Evolutionary conservation across 1,140 invertebrate genomes (phyloP), one percentile per base, ranked within the genome.

Genomic region (Adoxophyes honmai): DNA sequence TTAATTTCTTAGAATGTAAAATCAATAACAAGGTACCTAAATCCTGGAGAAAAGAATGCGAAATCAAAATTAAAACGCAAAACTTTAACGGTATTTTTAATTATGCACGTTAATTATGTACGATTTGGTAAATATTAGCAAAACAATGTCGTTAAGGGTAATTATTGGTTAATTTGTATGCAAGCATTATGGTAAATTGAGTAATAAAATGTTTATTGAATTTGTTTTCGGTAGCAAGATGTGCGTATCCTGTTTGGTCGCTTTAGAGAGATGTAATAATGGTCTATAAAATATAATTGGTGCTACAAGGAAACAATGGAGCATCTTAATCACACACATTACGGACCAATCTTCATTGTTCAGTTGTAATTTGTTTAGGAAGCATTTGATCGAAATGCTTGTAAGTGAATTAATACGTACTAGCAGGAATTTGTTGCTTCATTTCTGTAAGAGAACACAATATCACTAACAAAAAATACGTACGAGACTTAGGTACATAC

Each of bases 271-370:
- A 37, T 35, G 60, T 59, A 65, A 65, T 66, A 57, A 65, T 66
- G 60, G 57, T 11, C 51, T 55, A 60, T 63, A 62, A 66, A 54
- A 48, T 52, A 14, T 57, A 65, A 65, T 60, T 60, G 59, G 8
- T 28, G 38, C 42, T 42, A 66, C 57, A 59, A 62, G 61, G 34
- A 59, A 55, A 55, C 39, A 55, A 55, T 55, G 42, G 16, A n/a
- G 16, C 21, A 6, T 18, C 21, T 48, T 48, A 48, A 48, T 48
- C 21, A 48, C 16, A 48, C 42, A 21, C 18, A 48, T 48, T 48
- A 48, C 42, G 11, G 42, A 14, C 42, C 42, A 28, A 21, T 48
- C 28, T 48, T 48, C 42, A 48, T 48, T 48, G 42, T 48, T 48
- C 18, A n/a, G 5, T 28, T 16, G 42, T 48, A 21, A 48, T 48